Percentiles rank a stretch among this genome's conserved stretches.
Conservation (phyloP, 2,888 invertebrate genomes). For the Lobophora halterata region DNA sequence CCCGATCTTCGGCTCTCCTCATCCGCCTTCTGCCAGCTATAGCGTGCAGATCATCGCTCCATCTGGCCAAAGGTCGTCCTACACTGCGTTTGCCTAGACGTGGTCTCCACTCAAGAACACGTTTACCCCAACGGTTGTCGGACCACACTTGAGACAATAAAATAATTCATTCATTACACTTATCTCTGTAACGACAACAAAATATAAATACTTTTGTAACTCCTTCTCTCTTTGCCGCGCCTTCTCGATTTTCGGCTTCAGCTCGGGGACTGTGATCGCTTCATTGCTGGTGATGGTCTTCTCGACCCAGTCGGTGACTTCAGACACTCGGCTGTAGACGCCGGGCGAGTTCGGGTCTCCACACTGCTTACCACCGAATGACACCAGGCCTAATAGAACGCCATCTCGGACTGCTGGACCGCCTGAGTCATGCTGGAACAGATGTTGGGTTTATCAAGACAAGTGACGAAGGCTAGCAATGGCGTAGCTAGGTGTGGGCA, state of each 20-base stretch:
- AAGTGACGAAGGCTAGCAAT: no score
- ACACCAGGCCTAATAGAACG: conserved; percentile 65
- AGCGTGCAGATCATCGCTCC: no score
- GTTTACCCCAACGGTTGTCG: no score
- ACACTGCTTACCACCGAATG: conserved; percentile 71
- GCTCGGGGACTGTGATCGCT: conserved; percentile 49
- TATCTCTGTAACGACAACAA: no score
- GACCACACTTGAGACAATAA: no score
- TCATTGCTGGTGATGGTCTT: conserved; percentile 55
- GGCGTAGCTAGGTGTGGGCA: no score
- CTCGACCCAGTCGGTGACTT: conserved; percentile 66
- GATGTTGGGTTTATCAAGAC: background rate
- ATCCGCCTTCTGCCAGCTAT: no score
- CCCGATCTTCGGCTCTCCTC: no score
- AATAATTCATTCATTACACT: no score
- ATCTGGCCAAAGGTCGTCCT: no score
- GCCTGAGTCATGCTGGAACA: conserved; percentile 66
- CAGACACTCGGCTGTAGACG: conserved; percentile 63
- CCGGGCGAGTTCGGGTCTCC: conserved; percentile 72
- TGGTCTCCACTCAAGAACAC: no score
- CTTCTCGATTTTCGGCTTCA: conserved; percentile 57
- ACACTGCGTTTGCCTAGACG: no score
- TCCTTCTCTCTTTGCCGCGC: conserved; percentile 60
- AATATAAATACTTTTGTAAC: conserved; percentile 58
- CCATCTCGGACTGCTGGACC: conserved; percentile 71